phyloP scores from a whole-genome alignment of 2,888 invertebrate genomes.

The Lepidochitona cinerea region DNA sequence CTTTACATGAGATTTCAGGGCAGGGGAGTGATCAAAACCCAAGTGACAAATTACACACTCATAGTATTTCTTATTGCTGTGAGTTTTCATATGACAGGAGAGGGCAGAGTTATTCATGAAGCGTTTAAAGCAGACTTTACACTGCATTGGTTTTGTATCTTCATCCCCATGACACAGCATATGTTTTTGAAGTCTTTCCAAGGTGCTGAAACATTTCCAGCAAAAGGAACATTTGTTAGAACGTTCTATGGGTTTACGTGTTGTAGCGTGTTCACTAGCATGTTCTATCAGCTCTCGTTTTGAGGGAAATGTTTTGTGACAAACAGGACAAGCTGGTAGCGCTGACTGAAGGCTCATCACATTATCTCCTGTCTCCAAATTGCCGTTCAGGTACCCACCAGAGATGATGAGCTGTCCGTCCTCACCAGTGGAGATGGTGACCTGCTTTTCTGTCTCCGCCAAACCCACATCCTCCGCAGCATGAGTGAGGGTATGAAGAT shows the following conservation, averaged over 20 bases:
- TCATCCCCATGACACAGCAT: constrained; percentile 78
- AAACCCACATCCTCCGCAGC: constrained; percentile 70
- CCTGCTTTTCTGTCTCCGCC: not conserved
- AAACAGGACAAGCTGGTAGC: constrained; percentile 66
- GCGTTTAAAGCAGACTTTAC: constrained; percentile 71
- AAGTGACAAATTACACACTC: constrained; percentile 83
- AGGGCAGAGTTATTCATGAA: constrained; percentile 83
- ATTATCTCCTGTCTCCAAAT: constrained; percentile 7
- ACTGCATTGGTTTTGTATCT: constrained; percentile 78
- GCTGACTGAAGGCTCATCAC: constrained; percentile 20
- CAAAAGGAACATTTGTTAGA: constrained; percentile 77
- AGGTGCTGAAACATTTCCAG: constrained; percentile 78
- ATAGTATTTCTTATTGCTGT: constrained; percentile 77
- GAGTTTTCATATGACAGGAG: constrained; percentile 81
- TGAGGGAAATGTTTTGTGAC: constrained; percentile 63
- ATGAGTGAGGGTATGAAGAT: constrained; percentile 74
- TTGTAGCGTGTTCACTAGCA: constrained; percentile 63
- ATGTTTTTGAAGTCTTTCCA: constrained; percentile 78
- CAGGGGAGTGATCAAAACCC: constrained; percentile 74
- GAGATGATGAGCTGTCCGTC: not conserved
- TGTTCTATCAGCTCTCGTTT: constrained; percentile 73
- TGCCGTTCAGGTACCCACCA: not conserved
- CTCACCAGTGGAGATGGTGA: not conserved
- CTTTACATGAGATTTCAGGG: constrained; percentile 78
- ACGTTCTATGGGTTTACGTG: constrained; percentile 8